A percentile compares a stretch with the other conserved stretches of the same genome.
Evolutionary conservation across 2,113 vertebrate species (phyloP).

Genomic region (Cephalopterus ornatus): DNA sequence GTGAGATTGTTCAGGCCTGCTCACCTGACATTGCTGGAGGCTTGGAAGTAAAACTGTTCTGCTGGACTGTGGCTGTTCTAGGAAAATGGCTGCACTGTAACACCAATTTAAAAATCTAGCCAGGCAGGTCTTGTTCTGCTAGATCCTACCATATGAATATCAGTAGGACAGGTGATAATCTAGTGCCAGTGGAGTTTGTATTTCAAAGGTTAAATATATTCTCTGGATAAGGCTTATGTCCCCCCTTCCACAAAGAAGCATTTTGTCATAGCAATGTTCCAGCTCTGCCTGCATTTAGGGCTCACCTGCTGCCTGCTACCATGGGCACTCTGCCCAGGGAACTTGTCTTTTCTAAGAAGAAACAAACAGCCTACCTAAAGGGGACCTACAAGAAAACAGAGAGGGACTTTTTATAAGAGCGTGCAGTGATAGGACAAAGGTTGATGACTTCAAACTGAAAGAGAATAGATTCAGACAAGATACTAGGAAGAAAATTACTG

Average conservation of each 20-base stretch:
- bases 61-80: neutral
- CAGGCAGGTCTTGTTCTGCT: neutral
- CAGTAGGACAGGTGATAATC: neutral
- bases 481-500: neutral
- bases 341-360: neutral
- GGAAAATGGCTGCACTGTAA: neutral
- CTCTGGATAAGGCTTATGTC: neutral
- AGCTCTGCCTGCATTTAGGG: neutral
- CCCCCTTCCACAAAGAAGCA: neutral
- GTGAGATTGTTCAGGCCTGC: neutral
- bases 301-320: neutral
- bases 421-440: too few species aligned
- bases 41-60: neutral
- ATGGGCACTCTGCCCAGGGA: fast-evolving
- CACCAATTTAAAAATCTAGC: fast-evolving
- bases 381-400: neutral
- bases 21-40: neutral
- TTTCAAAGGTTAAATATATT: neutral
- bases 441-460: neutral
- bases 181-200: neutral
- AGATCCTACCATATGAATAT: neutral
- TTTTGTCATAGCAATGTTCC: neutral
- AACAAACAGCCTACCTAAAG: neutral
- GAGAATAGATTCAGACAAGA: neutral
- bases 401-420: neutral